Conservation (phyloP, 2,113 vertebrate genomes). For the Rhinopithecus roxellana region DNA sequence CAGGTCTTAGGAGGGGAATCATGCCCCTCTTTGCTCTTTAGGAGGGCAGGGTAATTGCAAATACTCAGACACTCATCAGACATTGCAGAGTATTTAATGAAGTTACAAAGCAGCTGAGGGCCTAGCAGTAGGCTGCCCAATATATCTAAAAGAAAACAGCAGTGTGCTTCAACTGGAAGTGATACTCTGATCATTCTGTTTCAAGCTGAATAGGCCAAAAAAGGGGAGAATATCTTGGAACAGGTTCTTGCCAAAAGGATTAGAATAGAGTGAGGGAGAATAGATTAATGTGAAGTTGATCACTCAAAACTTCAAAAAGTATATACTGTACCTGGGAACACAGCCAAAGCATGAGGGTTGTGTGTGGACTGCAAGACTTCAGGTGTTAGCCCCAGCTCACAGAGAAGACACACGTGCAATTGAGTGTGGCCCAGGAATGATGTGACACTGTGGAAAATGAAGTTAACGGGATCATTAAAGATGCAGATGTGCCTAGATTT, state of each 20-base stretch:
- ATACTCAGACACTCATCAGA: neutral
- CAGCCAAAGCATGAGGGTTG: neutral
- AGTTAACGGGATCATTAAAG: neutral
- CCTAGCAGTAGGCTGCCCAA: neutral
- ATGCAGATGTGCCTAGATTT: neutral
- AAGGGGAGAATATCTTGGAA: neutral
- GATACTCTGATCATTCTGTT: slow-evolving; percentile 30
- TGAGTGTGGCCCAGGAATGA: neutral
- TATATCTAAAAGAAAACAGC: neutral
- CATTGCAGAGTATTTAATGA: neutral
- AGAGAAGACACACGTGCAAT: neutral
- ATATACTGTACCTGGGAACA: slow-evolving; percentile 9
- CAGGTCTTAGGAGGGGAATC: neutral
- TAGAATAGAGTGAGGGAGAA: slow-evolving; percentile 14
- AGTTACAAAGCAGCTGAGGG: neutral
- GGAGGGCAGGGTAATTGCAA: neutral
- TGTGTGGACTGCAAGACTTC: neutral
- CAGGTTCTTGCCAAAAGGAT: slow-evolving; percentile 46
- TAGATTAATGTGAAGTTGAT: slow-evolving; percentile 57
- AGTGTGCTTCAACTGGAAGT: neutral
- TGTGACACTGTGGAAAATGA: neutral
- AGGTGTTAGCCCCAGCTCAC: neutral
- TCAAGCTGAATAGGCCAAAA: neutral
- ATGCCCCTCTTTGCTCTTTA: neutral
- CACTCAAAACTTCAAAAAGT: slow-evolving; percentile 50